phyloP scores from a whole-genome alignment of 1,140 invertebrate species.

The Anastrepha ludens region DNA sequence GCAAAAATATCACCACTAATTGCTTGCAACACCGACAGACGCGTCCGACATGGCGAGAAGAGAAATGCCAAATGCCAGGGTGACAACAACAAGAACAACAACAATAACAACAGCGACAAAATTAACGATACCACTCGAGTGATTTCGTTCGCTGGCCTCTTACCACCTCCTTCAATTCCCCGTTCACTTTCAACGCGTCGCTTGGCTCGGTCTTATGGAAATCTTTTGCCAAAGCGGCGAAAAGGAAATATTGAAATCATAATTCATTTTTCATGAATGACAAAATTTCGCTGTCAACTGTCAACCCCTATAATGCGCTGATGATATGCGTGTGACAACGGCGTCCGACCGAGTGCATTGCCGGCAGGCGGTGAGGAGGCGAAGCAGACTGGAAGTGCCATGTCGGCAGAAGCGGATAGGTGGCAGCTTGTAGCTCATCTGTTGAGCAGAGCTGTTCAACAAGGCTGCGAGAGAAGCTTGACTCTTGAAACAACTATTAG shows the following conservation, averaged over 20 bases:
- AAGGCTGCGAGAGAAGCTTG: conserved; percentile 23
- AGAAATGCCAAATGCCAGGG: conserved; percentile 14
- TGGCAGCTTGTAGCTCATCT: neutral
- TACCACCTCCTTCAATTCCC: neutral
- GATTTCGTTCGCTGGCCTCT: neutral
- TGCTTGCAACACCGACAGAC: conserved; percentile 50
- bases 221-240: conserved; percentile 13
- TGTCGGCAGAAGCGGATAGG: neutral
- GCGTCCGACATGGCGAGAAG: neutral
- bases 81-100: conserved; percentile 36
- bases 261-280: conserved; percentile 57
- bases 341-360: conserved; percentile 24
- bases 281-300: conserved; percentile 56
- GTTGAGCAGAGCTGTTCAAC: neutral
- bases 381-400: neutral
- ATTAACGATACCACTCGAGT: conserved; percentile 42
- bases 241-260: conserved; percentile 55
- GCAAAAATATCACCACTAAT: conserved; percentile 56
- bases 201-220: neutral
- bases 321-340: conserved; percentile 51
- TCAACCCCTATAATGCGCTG: conserved; percentile 52
- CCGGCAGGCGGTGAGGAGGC: conserved; percentile 11
- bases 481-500: neutral
- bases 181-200: neutral
- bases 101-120: conserved; percentile 9